Base-by-base conservation (phyloP, 2,888 invertebrate species). In the Colostygia pectinataria region DNA sequence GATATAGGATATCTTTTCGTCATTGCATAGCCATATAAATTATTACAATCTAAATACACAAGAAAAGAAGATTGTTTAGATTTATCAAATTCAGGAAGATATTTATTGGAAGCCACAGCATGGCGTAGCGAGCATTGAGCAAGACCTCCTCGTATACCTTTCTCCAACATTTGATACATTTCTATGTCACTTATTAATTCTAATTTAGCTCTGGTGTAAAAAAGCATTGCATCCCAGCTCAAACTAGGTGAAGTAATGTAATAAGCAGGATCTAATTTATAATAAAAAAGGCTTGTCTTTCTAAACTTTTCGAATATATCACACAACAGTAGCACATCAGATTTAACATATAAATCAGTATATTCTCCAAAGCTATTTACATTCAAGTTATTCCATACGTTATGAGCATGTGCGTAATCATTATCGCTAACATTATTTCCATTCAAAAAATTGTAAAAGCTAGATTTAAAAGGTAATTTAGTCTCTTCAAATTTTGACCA, bases 11-110 rank as follows among this genome's bases (percentile, higher is more conserved):
- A 20, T 12, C 36, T 32, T 50, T 50, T 40, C 2, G 13, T 40
- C 50, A 50, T 50, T 0, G 44, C 50, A 18, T 34, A 39, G 6
- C 44, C 43, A 29, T 50, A 49, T 0, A 44, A 8, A 20, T 40
- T 44, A 31, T 40, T 40, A 10, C 39, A 34, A 3, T 44, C 44
- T 1, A 50, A 15, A 36, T 50, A 50, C 6, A 50, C n/a, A 1
- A 50, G 5, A 44, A 25, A 50, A 9, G 7, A 5, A 13, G 34
- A 25, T 47, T 28, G 18, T 31, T 36, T 14, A 14, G 37, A 27
- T 13, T 33, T 5, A 34, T 27, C 27, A 27, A 18, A 39, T 1
- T 18, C 20, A 0, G 25, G 14, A 3, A 32, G 6, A 27, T 38
- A 45, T 7, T 45, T 38, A 32, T 45, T 38, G 10, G 7, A 12